Conservation (phyloP, 2,888 invertebrate genomes). For the Thymelicus acteon region DNA sequence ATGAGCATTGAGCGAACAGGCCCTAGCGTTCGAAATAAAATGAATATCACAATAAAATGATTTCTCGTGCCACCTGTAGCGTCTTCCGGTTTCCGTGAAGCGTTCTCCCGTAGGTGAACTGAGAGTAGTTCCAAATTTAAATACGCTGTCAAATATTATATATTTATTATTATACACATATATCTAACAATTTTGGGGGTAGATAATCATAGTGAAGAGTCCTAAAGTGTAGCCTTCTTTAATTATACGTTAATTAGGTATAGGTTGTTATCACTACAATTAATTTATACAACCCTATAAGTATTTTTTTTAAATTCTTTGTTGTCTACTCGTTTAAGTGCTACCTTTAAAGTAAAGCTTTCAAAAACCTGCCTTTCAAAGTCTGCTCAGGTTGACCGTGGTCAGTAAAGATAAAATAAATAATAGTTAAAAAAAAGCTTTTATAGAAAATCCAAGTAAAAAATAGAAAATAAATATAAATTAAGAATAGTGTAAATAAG, state of each 20-base stretch:
- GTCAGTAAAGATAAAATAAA: not conserved
- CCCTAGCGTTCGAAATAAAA: not conserved
- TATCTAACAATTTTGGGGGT: too few species aligned
- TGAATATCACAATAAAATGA: not conserved
- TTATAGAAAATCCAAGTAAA: too few species aligned
- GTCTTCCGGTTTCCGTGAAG: slow-evolving; percentile 8
- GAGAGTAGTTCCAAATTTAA: not conserved
- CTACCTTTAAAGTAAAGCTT: too few species aligned
- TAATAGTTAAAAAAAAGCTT: too few species aligned
- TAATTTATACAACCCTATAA: not conserved
- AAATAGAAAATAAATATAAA: too few species aligned
- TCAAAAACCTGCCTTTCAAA: too few species aligned
- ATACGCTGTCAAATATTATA: not conserved
- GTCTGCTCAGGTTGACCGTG: not conserved
- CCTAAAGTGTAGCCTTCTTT: too few species aligned
- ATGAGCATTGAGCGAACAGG: not conserved
- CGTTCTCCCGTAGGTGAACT: not conserved
- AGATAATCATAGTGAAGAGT: too few species aligned
- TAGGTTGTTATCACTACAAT: too few species aligned
- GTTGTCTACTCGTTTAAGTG: not conserved
- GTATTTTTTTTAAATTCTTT: not conserved
- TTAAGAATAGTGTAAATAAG: too few species aligned
- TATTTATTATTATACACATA: too few species aligned
- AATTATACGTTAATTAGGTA: too few species aligned
- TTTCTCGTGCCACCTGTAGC: slow-evolving; percentile 16